Base-by-base conservation (phyloP, 2,113 vertebrate genomes). In the Cinclus mexicanus region DNA sequence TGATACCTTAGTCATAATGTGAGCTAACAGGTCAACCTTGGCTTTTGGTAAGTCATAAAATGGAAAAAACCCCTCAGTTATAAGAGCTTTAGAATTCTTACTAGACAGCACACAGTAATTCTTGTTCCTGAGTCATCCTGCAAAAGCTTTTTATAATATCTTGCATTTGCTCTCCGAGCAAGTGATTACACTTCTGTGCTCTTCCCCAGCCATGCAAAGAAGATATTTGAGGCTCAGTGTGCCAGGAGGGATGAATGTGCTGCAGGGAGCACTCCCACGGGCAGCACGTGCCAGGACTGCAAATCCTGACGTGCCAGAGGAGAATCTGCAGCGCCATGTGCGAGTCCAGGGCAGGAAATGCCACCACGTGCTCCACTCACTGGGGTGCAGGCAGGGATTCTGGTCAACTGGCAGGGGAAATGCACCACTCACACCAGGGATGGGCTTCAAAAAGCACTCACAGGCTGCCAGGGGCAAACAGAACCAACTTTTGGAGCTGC, bases 41-140 rank as follows among this genome's bases (percentile, higher is more conserved):
- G 72, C 59, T 84, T 95, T 96, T 86, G 42, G 57, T 78, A 93
- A 52, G 60, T 70, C 60, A 63, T 39, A 80, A 89, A 83, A 81
- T 5, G 31, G 68, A 69, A 93, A 88, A 89, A 84, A 46, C 41
- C 0, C 0, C 26, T 79, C 72, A 23, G 70, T 87, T 93, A 92
- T 24, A 69, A 63, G 64, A 75, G 11, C 77, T 83, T 95, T 77
- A 69, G 42, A 68, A 90, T 94, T 88, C 80, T 77, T 81, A 50
- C 41, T 80, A 77, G 65, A 60, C 79, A 82, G 60, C 29, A 26
- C 3, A 1, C 65, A 86, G 37, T 35, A 93, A 92, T 89, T 94
- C 91, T 75, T 95, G 33, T 31, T 94, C 81, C 92, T 94, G 84
- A 94, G 89, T 90, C 85, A 96, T 50, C 24, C 70, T 59, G 70